phyloP scores from a whole-genome alignment of 2,113 vertebrate species.

The Nipponia nippon region DNA sequence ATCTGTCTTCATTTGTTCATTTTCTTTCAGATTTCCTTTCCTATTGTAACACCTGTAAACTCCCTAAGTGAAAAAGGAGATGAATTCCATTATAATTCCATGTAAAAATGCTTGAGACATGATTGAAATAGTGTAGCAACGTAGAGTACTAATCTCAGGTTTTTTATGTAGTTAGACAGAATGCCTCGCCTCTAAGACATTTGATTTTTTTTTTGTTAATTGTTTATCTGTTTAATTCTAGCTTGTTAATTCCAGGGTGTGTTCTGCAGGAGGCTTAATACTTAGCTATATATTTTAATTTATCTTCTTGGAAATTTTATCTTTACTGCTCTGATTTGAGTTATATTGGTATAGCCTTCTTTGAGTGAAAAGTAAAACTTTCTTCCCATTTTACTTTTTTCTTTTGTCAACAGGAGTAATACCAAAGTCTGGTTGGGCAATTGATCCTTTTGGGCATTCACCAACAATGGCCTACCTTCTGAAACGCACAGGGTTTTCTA shows the following conservation, averaged over 20 bases:
- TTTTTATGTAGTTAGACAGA: not conserved
- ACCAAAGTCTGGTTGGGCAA: constrained; percentile 83
- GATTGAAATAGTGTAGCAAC: not conserved
- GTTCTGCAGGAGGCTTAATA: not conserved
- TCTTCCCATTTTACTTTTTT: not conserved
- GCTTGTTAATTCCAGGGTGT: not conserved
- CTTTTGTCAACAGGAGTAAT: constrained; percentile 78
- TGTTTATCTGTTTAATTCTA: not conserved
- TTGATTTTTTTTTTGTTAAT: not conserved
- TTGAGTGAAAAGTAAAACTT: not conserved
- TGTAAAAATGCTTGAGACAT: not conserved
- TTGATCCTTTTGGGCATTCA: constrained; percentile 92
- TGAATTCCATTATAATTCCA: not conserved
- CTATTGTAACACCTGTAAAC: not conserved
- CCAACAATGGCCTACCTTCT: constrained; percentile 91
- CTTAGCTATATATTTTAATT: not conserved
- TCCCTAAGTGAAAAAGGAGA: not conserved
- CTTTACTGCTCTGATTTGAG: not conserved
- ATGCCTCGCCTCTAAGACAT: not conserved
- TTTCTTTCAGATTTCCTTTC: not conserved
- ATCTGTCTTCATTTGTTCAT: not conserved
- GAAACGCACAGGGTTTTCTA: constrained; percentile 83
- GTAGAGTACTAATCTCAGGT: not conserved
- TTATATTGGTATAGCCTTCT: not conserved
- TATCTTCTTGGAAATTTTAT: not conserved